phyloP scores from a whole-genome alignment of 2,797 vertebrate genomes.

The Neomorphus geoffroyi region DNA sequence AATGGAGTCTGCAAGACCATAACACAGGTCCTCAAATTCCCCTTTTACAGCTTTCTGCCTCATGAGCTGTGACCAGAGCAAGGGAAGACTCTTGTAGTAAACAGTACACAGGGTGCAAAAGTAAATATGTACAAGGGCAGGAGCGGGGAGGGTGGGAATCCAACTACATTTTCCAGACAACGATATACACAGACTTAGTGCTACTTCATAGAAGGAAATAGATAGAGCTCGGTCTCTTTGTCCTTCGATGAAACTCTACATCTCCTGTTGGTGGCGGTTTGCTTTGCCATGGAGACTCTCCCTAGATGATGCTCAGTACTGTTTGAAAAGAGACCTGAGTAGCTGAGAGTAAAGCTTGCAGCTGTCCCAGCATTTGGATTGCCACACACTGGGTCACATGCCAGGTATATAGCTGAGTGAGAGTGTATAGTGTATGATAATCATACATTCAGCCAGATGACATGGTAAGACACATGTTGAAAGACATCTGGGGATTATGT shows the following conservation, averaged over 20 bases:
- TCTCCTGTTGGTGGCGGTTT: background rate
- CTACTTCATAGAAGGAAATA: background rate
- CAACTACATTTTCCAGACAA: background rate
- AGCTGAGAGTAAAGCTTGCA: background rate
- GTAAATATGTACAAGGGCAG: background rate
- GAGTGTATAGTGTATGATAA: rapidly evolving
- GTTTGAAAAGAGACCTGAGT: background rate
- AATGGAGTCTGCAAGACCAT: background rate
- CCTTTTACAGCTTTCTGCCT: background rate
- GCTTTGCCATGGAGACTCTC: background rate
- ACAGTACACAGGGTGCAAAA: background rate
- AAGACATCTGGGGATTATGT: background rate
- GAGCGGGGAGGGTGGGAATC: background rate
- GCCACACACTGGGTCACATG: background rate
- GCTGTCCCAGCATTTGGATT: background rate
- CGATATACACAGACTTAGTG: background rate
- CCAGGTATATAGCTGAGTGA: background rate
- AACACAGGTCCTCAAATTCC: background rate
- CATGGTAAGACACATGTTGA: background rate
- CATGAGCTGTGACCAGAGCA: background rate
- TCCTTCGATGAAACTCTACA: background rate
- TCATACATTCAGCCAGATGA: background rate
- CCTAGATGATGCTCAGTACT: background rate
- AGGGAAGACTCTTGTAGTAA: background rate
- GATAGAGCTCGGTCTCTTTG: background rate